phyloP scores from a whole-genome alignment of 2,888 invertebrate genomes.

The Stenichneumon culpator region DNA sequence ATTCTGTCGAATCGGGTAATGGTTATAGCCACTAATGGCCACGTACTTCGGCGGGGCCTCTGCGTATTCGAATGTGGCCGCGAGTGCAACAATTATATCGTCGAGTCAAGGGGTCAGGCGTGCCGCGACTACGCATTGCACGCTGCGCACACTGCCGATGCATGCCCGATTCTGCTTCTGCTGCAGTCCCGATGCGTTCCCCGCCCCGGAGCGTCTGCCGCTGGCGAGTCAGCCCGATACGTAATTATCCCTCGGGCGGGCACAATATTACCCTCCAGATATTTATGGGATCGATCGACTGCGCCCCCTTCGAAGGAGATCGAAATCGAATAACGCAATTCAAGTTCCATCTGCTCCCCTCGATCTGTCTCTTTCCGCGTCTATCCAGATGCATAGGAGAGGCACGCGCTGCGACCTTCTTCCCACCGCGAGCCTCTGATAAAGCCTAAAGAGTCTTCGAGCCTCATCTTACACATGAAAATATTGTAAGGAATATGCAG shows the following conservation, averaged over 20 bases:
- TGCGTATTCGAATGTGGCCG: constrained; percentile 64
- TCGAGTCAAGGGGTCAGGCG: constrained; percentile 79
- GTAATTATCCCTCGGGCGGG: constrained; percentile 64
- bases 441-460: not conserved
- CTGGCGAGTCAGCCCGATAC: constrained; percentile 52
- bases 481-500: too few species aligned
- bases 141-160: constrained; percentile 17
- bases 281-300: constrained; percentile 67
- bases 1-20: constrained; percentile 82
- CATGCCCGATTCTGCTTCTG: constrained; percentile 45
- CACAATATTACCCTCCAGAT: constrained; percentile 58
- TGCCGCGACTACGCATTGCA: constrained; percentile 75
- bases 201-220: constrained; percentile 60
- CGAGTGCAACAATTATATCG: constrained; percentile 79
- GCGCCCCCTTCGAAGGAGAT: constrained; percentile 70
- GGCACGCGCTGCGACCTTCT: constrained; percentile 34
- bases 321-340: constrained; percentile 77
- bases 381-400: constrained; percentile 16
- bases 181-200: constrained; percentile 61
- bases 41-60: constrained; percentile 74
- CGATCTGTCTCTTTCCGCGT: constrained; percentile 24
- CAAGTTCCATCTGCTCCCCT: constrained; percentile 63
- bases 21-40: constrained; percentile 83
- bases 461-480: too few species aligned
- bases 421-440: not conserved